Base-by-base conservation (phyloP, 2,888 invertebrate genomes). In the Xanthorhoe spadicearia region DNA sequence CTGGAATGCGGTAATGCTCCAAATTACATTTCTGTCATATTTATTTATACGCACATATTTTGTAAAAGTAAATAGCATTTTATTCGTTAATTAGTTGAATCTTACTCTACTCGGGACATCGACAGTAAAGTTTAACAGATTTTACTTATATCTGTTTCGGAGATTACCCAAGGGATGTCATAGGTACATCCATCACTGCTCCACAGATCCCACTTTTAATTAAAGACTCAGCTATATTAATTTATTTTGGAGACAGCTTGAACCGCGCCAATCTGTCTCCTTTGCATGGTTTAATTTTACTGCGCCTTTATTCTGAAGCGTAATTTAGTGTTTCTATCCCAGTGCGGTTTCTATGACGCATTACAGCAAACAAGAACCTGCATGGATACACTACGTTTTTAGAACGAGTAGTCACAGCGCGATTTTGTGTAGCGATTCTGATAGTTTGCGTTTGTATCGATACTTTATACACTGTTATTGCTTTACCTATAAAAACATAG, bases 151-250 rank as follows among this genome's bases (percentile, higher is more conserved):
- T 43, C 13, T 13, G 3, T 43, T 43, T 43, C 50, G 19, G 17
- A 65, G 60, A 60, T 65, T 52, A 62, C 35, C 50, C 55, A 15
- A 18, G 50, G 64, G 28, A 52, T 15, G 54, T 64, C 58, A 64
- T 61, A 66, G 55, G 60, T 72, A 71, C 73, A 80, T 83, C 71
- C 60, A 81, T 82, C 77, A 74, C 71, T 32, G 52, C 46, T 54
- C 71, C 77, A 74, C 76, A 74, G 76, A 75, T 71, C 72, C 68
- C 38, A 56, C 52, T 66, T 74, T 75, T 76, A 80, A 79, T 81
- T 79, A 83, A 76, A 67, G 68, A 71, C 65, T 71, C 71, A 53
- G 68, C 72, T 69, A 69, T 74, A 74, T 72, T 75, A 73, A 77
- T 80, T 81, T 75, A 76, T 77, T 77, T 72, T 62, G 51, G 67